Evolutionary conservation across 1,140 invertebrate species (phyloP).

Genomic region (Varroa destructor): DNA sequence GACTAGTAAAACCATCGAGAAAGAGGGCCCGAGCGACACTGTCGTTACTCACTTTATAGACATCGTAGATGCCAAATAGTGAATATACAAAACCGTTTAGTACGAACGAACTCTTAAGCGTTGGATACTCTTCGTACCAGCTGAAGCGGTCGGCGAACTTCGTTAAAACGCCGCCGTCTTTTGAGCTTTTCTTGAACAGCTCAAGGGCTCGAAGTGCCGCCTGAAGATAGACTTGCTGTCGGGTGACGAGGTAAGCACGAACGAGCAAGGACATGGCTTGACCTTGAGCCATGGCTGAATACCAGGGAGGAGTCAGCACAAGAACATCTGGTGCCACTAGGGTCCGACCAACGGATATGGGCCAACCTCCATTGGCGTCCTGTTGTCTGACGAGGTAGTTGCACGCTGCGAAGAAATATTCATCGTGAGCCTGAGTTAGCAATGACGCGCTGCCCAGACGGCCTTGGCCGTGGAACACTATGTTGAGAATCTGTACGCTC

Average conservation of each 20-base stretch:
- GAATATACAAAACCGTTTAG: constrained; percentile 98
- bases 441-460: constrained; percentile 66
- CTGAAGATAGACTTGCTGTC: constrained; percentile 58
- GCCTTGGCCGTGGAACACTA: constrained; percentile 58
- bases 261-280: constrained; percentile 85
- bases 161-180: constrained; percentile 62
- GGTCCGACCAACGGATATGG: constrained; percentile 65
- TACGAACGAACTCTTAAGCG: constrained; percentile 81
- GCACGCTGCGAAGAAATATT: constrained; percentile 79
- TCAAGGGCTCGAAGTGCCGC: constrained; percentile 63
- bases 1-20: constrained; percentile 67
- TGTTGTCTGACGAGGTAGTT: constrained; percentile 84
- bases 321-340: constrained; percentile 55
- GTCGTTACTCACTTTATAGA: constrained; percentile 36
- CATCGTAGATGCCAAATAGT: constrained; percentile 84
- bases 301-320: constrained; percentile 72
- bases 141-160: constrained; percentile 63
- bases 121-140: constrained; percentile 98
- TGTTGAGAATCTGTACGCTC: constrained; percentile 47
- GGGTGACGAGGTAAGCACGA: constrained; percentile 69
- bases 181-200: constrained; percentile 58
- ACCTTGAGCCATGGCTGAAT: constrained; percentile 94
- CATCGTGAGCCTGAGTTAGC: constrained; percentile 65
- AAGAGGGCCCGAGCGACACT: constrained; percentile 62
- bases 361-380: constrained; percentile 70